phyloP scores from a whole-genome alignment of 1,140 invertebrate species.

The Panagrolaimus sp. region DNA sequence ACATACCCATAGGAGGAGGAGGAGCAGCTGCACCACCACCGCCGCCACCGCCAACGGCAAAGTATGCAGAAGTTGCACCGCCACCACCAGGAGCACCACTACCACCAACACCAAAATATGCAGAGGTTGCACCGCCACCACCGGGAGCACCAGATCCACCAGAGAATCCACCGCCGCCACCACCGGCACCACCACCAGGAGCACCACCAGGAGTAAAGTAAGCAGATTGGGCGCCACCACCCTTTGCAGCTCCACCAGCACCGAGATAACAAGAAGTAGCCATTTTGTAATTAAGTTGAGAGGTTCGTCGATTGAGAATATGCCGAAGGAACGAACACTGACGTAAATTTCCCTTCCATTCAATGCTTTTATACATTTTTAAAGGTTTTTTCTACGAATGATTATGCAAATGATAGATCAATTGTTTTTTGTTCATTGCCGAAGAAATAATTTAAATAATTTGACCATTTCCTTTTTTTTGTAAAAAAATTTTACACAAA shows the following conservation, averaged over 20 bases:
- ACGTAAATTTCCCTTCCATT: background rate
- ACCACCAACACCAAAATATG: background rate
- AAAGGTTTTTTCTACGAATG: too few relatives aligned
- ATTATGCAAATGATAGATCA: too few relatives aligned
- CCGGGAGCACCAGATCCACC: background rate
- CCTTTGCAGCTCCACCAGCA: conserved; percentile 11
- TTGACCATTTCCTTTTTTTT: too few relatives aligned
- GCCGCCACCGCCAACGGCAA: background rate
- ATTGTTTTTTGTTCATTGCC: too few relatives aligned
- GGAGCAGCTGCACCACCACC: background rate
- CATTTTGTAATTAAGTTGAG: background rate
- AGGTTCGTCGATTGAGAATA: background rate
- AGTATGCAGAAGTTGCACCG: background rate
- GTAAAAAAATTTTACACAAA: too few relatives aligned
- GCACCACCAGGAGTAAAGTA: conserved; percentile 13
- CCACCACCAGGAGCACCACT: conserved; percentile 12
- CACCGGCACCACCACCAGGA: background rate
- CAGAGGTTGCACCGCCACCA: background rate
- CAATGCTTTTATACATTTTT: conserved; percentile 5
- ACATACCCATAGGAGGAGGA: background rate
- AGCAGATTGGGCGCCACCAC: conserved; percentile 8
- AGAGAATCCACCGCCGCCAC: background rate
- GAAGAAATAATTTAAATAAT: too few relatives aligned
- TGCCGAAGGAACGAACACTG: conserved; percentile 10
- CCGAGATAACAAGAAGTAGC: conserved; percentile 11